Evolutionary conservation across 1,140 invertebrate genomes (phyloP).

Genomic region (Bombus cullumanus): DNA sequence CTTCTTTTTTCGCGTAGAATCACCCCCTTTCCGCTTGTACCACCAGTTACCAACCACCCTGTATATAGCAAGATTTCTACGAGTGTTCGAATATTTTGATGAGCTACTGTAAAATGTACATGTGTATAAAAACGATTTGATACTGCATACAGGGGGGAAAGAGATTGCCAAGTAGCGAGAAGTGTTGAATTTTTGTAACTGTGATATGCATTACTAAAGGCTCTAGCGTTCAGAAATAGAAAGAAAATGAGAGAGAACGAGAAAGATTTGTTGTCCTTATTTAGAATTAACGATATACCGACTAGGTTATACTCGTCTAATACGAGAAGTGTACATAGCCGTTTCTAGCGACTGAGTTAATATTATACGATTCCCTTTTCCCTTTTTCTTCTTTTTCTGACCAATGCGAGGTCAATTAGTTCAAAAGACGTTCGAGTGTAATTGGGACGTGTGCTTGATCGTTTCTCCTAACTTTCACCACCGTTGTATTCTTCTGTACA

Average conservation of each 20-base stretch:
- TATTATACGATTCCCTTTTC: neutral
- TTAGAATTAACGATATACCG: neutral
- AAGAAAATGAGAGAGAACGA: neutral
- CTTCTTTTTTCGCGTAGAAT: too few relatives aligned
- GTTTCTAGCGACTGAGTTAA: conserved; percentile 33
- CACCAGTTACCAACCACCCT: too few relatives aligned
- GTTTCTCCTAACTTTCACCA: neutral
- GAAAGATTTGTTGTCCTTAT: conserved; percentile 13
- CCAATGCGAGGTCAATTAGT: neutral
- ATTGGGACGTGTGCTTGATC: conserved; percentile 5
- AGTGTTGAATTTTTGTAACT: conserved; percentile 76
- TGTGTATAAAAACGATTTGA: conserved; percentile 2
- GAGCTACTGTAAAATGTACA: neutral
- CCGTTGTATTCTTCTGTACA: neutral
- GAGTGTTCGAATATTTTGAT: neutral
- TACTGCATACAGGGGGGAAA: neutral
- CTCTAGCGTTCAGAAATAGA: conserved; percentile 59
- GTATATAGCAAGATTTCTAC: neutral
- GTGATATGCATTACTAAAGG: conserved; percentile 82
- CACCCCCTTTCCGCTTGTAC: too few relatives aligned
- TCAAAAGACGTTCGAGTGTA: neutral
- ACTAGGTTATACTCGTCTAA: neutral
- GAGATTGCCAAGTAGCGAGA: conserved; percentile 12
- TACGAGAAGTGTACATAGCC: conserved; percentile 41
- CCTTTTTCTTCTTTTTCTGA: neutral